A percentile compares a stretch with the other conserved stretches of the same genome.
Conservation (phyloP, 2,113 vertebrate species). For the Maccullochella peelii region DNA sequence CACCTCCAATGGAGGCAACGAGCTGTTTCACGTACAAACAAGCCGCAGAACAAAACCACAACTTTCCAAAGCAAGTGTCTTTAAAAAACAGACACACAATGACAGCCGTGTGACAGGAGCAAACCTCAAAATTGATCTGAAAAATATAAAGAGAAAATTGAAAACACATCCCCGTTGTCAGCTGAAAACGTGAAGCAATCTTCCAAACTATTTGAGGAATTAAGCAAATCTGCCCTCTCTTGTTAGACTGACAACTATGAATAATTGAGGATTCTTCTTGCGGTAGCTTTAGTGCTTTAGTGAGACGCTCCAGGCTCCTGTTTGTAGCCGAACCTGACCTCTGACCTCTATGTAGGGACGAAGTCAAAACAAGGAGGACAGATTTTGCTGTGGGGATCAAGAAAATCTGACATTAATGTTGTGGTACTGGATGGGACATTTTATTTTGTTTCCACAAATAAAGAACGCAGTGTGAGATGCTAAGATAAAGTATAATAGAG, state of each 20-base stretch:
- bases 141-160: not conserved
- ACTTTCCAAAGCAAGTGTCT: not conserved
- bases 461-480: not conserved
- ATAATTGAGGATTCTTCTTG: not conserved
- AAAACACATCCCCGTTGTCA: not conserved
- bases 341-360: not conserved
- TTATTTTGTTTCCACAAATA: not conserved
- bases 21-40: not conserved
- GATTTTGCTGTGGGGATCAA: not conserved
- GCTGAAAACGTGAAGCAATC: not conserved
- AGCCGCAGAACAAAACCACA: not conserved
- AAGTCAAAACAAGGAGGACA: too few relatives aligned
- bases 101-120: not conserved
- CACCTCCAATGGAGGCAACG: not conserved
- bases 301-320: not conserved
- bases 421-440: not conserved
- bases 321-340: not conserved
- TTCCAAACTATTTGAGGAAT: not conserved
- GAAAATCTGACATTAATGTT: not conserved
- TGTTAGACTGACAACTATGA: not conserved
- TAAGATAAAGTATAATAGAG: not conserved
- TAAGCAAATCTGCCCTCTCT: not conserved
- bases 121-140: not conserved
- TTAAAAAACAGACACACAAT: not conserved
- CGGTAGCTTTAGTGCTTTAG: not conserved